phyloP scores from a whole-genome alignment of 2,797 vertebrate species.

The Apogon talboti region DNA sequence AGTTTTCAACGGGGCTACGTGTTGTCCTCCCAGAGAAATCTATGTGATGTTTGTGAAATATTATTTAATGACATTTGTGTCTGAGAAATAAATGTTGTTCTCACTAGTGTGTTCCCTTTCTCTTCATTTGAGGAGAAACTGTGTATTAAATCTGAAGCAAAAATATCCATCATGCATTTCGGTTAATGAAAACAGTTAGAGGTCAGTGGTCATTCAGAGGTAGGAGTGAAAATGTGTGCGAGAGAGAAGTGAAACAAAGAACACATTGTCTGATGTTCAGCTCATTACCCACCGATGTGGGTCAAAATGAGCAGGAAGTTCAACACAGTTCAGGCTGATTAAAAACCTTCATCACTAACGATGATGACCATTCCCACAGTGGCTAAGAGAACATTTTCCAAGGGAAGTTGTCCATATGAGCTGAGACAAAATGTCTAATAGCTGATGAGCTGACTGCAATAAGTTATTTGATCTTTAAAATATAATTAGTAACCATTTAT shows the following conservation, averaged over 20 bases:
- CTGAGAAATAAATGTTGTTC: slow-evolving; percentile 60
- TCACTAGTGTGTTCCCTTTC: slow-evolving; percentile 5
- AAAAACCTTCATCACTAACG: background rate
- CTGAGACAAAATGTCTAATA: background rate
- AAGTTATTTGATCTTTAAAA: too few relatives aligned
- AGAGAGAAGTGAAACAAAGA: slow-evolving; percentile 41
- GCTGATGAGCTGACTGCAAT: background rate
- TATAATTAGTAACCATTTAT: too few relatives aligned
- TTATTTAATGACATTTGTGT: slow-evolving; percentile 59
- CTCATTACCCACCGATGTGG: slow-evolving; percentile 11
- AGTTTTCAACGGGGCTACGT: slow-evolving; percentile 30
- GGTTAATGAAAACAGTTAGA: background rate
- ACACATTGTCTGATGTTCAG: slow-evolving; percentile 28
- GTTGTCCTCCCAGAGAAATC: slow-evolving; percentile 13
- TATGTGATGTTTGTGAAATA: slow-evolving; percentile 54
- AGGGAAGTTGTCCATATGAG: too few relatives aligned
- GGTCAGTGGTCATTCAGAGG: slow-evolving; percentile 6
- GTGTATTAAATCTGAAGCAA: background rate
- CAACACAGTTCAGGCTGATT: slow-evolving; percentile 3
- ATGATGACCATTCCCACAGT: background rate
- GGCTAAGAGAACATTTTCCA: too few relatives aligned
- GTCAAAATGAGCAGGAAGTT: slow-evolving; percentile 25
- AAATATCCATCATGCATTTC: background rate
- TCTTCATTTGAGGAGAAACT: background rate
- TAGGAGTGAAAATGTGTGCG: background rate